A percentile compares a stretch with the other conserved stretches of the same genome.
These are phyloP conservation scores for Melanostoma mellinum DNA, from an alignment of 2,888 invertebrate species.

Conservation along the genomic window DNA sequence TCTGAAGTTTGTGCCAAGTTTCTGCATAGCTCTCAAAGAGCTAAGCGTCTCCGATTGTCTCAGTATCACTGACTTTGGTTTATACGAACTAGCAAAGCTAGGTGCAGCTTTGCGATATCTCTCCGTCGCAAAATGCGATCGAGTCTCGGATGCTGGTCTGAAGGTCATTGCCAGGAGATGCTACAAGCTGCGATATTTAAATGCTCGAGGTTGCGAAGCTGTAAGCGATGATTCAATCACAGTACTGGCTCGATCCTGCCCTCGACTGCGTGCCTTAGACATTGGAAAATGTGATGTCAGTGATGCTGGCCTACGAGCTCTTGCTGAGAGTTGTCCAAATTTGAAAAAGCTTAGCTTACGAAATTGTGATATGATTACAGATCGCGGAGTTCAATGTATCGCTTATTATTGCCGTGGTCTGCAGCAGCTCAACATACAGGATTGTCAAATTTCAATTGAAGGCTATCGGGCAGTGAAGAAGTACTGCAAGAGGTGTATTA, in stretches of 20 bases:
- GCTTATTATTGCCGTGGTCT: conserved; percentile 95
- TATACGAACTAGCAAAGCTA: conserved; percentile 93
- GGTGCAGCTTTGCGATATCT: conserved; percentile 95
- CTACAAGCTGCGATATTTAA: conserved; percentile 93
- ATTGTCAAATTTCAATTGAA: conserved; percentile 93
- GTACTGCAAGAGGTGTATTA: conserved; percentile 95
- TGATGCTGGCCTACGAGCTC: conserved; percentile 92
- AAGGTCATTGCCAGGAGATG: conserved; percentile 93
- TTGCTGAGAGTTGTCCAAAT: conserved; percentile 95
- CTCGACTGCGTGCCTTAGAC: conserved; percentile 92
- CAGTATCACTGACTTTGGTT: conserved; percentile 94
- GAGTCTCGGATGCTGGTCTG: conserved; percentile 94
- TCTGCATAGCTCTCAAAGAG: conserved; percentile 92
- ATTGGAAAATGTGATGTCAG: conserved; percentile 97
- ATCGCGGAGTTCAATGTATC: conserved; percentile 92
- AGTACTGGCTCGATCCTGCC: conserved; percentile 92
- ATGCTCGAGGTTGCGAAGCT: conserved; percentile 95
- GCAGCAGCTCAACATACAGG: conserved; percentile 95
- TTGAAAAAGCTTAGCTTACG: conserved; percentile 94
- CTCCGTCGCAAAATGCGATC: conserved; percentile 96
- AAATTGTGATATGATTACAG: conserved; percentile 95
- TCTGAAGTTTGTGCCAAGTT: conserved; percentile 94
- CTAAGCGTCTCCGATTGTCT: conserved; percentile 95
- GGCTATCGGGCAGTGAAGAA: conserved; percentile 96
- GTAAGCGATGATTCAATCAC: conserved; percentile 96